Base-by-base conservation (phyloP, 2,888 invertebrate species). In the Drosophila emarginata region DNA sequence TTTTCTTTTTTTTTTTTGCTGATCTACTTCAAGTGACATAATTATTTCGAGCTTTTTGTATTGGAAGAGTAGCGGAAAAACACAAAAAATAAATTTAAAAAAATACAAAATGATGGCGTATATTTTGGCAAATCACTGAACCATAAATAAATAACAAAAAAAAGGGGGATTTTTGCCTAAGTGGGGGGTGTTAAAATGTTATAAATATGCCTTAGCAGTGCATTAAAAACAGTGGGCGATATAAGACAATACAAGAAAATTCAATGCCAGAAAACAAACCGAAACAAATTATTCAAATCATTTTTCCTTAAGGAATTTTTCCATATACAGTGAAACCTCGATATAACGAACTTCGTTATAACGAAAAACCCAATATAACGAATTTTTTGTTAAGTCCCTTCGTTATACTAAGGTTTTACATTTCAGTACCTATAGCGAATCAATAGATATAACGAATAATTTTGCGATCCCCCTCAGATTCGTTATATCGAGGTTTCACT, bases 71-170 rank as follows among this genome's bases (percentile, higher is more conserved):
- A 58, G 69, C 69, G 74, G 62, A 61, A 50, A 68, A 54, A 65
- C 32, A 54, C 0, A 39, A 21, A 23, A 45, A 67, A 15, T 26
- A 23, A 21, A 36, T 28, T 11, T 21, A 40, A 69, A 61, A 60
- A 54, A 61, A 70, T 54, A 37, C 51, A 76, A 59, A 66, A 52
- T 59, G 45, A 61, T 54, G 71, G 64, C 70, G 64, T 68, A 80
- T 62, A 56, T 70, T 67, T 67, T 69, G 70, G 68, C 81, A 67
- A 84, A 40, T 84, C 61, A 67, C 61, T 78, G 57, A 72, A 63
- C 59, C 70, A 39, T 67, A 72, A 78, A 81, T 84, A 87, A 87
- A 84, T 72, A 78, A 74, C 67, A 15, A n/a, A 32, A 60, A 32
- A 64, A 69, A 73, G 66, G 68, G 69, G 64, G 61, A 56, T 68